phyloP scores from a whole-genome alignment of 1,140 invertebrate genomes.

The Araneus ventricosus region DNA sequence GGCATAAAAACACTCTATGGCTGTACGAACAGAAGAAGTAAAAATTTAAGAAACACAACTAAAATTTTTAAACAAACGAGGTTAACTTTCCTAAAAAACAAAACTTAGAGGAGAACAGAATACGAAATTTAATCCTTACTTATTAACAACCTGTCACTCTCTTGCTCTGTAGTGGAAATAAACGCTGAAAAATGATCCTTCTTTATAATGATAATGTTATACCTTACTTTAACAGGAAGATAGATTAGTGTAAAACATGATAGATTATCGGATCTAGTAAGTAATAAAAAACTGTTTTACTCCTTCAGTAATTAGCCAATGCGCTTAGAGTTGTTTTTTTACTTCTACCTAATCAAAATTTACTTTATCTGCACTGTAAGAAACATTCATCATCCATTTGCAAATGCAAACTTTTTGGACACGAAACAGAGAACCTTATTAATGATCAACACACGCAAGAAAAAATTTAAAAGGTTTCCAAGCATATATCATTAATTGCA shows the following conservation, averaged over 20 bases:
- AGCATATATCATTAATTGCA: constrained; percentile 2
- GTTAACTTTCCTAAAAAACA: not conserved
- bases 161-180: not conserved
- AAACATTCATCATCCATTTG: constrained; percentile 26
- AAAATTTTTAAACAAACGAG: not conserved
- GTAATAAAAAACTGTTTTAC: constrained; percentile 27
- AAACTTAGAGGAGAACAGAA: not conserved
- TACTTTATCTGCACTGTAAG: not conserved
- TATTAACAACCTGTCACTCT: constrained; percentile 20
- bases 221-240: constrained; percentile 34
- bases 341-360: not conserved
- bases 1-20: no score
- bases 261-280: not conserved
- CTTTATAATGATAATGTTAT: constrained; percentile 41
- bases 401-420: constrained; percentile 32
- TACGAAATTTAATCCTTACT: constrained; percentile 7
- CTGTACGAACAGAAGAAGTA: no score
- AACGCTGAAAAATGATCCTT: constrained; percentile 27
- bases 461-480: not conserved
- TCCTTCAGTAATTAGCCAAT: constrained; percentile 12
- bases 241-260: constrained; percentile 30
- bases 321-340: not conserved
- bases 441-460: not conserved
- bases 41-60: not conserved
- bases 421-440: constrained; percentile 5